These are phyloP conservation scores for Sardinella longiceps DNA, from an alignment of 2,797 vertebrate genomes.

Conservation along the genomic window DNA sequence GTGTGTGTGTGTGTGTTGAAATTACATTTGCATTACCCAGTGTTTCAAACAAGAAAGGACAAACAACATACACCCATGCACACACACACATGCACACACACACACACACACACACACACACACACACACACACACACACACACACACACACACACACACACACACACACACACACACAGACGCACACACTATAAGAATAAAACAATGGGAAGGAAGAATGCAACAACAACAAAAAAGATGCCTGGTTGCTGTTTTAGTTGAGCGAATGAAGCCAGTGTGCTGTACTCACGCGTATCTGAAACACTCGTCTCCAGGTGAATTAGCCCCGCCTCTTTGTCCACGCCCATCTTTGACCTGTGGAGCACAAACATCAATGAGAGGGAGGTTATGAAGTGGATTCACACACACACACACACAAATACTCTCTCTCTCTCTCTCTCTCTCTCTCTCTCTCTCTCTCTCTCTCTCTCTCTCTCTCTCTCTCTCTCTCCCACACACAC, in stretches of 20 bases:
- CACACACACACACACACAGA: background rate
- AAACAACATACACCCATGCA: background rate
- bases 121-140: too few relatives aligned
- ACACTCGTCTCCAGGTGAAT: conserved; percentile 95
- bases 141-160: too few relatives aligned
- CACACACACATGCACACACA: background rate
- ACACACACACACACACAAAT: background rate
- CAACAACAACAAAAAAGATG: background rate
- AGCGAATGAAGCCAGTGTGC: background rate
- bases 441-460: background rate
- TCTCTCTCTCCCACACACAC: too few relatives aligned
- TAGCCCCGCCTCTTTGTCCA: conserved; percentile 91
- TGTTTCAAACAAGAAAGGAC: background rate
- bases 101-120: too few relatives aligned
- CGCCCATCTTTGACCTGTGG: conserved; percentile 90
- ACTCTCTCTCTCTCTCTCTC: background rate
- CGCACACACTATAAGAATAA: background rate
- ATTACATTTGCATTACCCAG: background rate
- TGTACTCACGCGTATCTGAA: conserved; percentile 89
- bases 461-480: background rate
- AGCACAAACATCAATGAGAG: background rate
- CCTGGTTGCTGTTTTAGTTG: too few relatives aligned
- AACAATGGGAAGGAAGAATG: background rate
- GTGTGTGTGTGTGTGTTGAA: background rate
- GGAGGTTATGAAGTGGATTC: background rate